A percentile compares a stretch with the other conserved stretches of the same genome.
Conservation (phyloP, 2,888 invertebrate genomes). For the Fissipunctia ypsillon region DNA sequence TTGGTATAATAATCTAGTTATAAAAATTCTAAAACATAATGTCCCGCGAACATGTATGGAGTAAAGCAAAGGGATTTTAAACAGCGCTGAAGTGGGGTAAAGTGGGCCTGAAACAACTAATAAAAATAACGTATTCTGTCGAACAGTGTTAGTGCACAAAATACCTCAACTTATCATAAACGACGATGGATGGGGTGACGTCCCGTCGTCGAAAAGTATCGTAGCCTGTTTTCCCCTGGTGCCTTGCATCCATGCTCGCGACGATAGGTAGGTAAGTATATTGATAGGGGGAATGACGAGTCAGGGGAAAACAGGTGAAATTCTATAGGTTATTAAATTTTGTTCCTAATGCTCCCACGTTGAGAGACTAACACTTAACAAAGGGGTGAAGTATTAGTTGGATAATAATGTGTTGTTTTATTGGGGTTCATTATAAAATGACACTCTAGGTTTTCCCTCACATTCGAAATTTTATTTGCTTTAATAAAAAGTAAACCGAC, state of each 20-base stretch:
- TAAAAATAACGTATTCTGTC: slow-evolving; percentile 49
- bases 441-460: neutral
- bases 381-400: neutral
- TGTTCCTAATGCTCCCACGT: neutral
- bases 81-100: slow-evolving; percentile 18
- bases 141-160: slow-evolving; percentile 44
- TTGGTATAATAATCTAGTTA: slow-evolving; percentile 45
- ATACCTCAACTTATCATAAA: slow-evolving; percentile 42
- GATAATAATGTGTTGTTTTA: neutral
- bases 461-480: neutral
- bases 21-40: slow-evolving; percentile 41
- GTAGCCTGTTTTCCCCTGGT: slow-evolving; percentile 35
- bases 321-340: slow-evolving; percentile 50
- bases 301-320: slow-evolving; percentile 45
- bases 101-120: slow-evolving; percentile 41
- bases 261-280: slow-evolving; percentile 21
- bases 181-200: slow-evolving; percentile 51
- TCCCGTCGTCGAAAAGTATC: slow-evolving; percentile 47
- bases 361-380: neutral
- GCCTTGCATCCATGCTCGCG: slow-evolving; percentile 36
- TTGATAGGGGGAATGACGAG: slow-evolving; percentile 28
- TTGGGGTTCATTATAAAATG: neutral
- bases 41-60: slow-evolving; percentile 37
- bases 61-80: slow-evolving; percentile 38
- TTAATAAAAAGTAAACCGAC: neutral